Base-by-base conservation (phyloP, 2,888 invertebrate species). In the Meta bourneti region DNA sequence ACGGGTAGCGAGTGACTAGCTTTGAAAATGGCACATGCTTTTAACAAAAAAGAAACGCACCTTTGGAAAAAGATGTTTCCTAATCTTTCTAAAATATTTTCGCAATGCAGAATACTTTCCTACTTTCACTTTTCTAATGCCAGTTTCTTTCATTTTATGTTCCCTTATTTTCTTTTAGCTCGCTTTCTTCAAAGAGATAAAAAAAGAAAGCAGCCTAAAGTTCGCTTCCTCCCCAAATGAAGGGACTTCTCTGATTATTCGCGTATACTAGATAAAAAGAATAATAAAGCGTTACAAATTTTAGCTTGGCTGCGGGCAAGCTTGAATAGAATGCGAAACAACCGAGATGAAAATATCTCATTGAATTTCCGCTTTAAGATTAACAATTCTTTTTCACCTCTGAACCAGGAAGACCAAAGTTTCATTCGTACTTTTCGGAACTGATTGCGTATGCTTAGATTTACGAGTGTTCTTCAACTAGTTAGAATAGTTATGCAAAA, bases 61-160 rank as follows among this genome's bases (percentile, higher is more conserved):
- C 61, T 61, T 61, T 9, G 78, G 70, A 85, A 78, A 8, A 20
- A 86, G 51, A 86, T 52, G 52, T 51, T 78, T 75, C 71, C 52
- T 79, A 86, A 86, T 71, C 78, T 86, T 77, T 79, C 61, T 69
- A 69, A 70, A 85, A 85, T 77, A 77, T 77, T 85, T 75, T 79
- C 48, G 70, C 20, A 69, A 78, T 86, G 77, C 70, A 78, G 78
- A 52, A 86, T 78, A 52, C 52, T 78, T 86, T 79, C 61, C 61
- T 70, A 70, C 78, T 34, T 77, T 34, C 34, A 34, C 34, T 34
- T 34, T 34, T 86, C 78, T 79, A 51, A 86, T 79, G 52, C 78
- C 70, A 48, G 19, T 70, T 77, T 78, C 61, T 71, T 78, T 19
- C 48, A 78, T 49, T 84, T 54, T 75, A 54, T 84, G 19, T 71